Base-by-base conservation (phyloP, 2,797 vertebrate species). In the Darevskia nairensis region DNA sequence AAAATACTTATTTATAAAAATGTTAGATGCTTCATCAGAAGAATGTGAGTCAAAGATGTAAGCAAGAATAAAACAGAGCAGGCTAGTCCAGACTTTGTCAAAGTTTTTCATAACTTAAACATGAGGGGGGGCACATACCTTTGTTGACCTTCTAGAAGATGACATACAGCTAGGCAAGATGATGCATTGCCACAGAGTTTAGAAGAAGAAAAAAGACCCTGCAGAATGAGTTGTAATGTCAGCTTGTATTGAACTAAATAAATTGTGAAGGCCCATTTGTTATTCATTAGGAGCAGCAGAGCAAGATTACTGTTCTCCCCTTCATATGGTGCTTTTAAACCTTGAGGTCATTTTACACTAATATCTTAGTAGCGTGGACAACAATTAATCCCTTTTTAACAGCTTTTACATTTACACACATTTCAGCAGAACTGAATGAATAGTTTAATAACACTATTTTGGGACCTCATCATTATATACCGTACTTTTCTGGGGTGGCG, bases 231-330 rank as follows among this genome's bases (percentile, higher is more conserved):
- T 94, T 95, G 94, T 95, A 96, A 96, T 95, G 95, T 95, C 95
- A 95, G 94, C 94, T 95, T 92, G 87, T 95, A 94, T 91, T 93
- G 93, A 95, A 64, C 88, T 87, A 95, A 94, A 95, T 91, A 95
- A 92, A 87, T 93, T 89, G 68, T 92, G 93, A 94, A 95, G 90
- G 92, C 68, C 96, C 96, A 96, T 96, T 97, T 97, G 97, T 96
- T 97, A 96, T 96, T 96, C 95, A 96, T 97, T 97, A 97, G 93
- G 93, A 94, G 89, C 92, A 94, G 93, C 88, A 95, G 86, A 92
- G 94, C 92, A 92, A 76, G 94, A 95, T 92, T 94, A 94, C 92
- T 92, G 86, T 91, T 93, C 93, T 92, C 92, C 91, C 90, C 78
- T 94, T 64, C 93, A 90, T 91, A 95, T 94, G 90, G 94, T 95